Evolutionary conservation across 2,888 invertebrate genomes (phyloP), one percentile per base, ranked within the genome.

Genomic region (Choreutis nemorana): DNA sequence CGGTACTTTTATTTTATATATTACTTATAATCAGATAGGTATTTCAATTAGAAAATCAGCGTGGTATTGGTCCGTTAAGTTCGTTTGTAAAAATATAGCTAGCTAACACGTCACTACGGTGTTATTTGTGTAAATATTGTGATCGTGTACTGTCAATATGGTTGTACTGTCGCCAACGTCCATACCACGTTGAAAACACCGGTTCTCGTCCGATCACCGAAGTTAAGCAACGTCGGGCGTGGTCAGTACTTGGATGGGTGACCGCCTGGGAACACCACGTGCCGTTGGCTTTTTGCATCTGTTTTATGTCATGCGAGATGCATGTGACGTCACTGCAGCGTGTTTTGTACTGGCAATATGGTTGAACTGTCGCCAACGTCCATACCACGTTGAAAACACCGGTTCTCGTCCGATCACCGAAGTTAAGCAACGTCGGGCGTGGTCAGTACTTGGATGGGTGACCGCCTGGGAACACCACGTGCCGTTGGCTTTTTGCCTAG

Each of bases 1-100:
- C 84, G 57, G 91, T 90, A 53, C 59, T 65, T 55, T 15, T 33
- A n/a, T 3, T 2, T 8, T 6, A 5, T 6, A 8, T 6, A 6
- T 18, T 7, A 23, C 5, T 7, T 7, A 5, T 23, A 9, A 9
- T 23, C 9, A 23, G 23, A 7, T 23, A 18, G 5, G 8, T 18
- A 18, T 18, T 5, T 18, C 5, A 18, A 18, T 18, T 18, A 18
- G 8, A 6, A 7, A 7, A 5, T 18, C 5, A 5, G 5, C 5
- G 8, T 18, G 6, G 8, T 8, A 18, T 18, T 18, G 18, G 18
- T 18, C 8, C 8, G 18, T 5, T 18, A 18, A 18, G 18, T 18
- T 18, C 5, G 5, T 18, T 18, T 18, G 18, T 18, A 8, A 18
- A 18, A 6, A 6, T 18, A 8, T 18, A 18, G 18, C 18, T 6